These are phyloP conservation scores for Drosophila pachea DNA, from an alignment of 1,140 invertebrate species.

Conservation along the genomic window DNA sequence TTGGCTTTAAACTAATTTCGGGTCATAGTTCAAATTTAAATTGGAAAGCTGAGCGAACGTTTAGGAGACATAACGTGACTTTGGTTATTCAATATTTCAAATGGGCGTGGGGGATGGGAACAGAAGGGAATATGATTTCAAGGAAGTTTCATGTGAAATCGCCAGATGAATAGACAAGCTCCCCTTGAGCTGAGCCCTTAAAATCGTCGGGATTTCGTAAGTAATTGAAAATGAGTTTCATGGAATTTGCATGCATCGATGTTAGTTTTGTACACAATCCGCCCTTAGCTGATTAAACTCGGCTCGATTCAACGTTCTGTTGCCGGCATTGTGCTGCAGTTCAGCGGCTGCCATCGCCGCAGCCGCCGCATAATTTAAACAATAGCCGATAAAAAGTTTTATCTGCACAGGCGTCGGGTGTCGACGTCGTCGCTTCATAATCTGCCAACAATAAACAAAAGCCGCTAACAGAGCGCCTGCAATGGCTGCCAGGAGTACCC, in stretches of 20 bases:
- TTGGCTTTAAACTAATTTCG: not conserved
- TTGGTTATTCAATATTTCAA: too few relatives aligned
- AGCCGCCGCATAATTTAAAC: slow-evolving; percentile 35
- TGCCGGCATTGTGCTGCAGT: slow-evolving; percentile 45
- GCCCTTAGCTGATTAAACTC: slow-evolving; percentile 37
- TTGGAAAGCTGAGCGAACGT: not conserved
- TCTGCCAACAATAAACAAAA: slow-evolving; percentile 70
- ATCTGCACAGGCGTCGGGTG: slow-evolving; percentile 41
- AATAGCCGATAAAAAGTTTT: slow-evolving; percentile 64
- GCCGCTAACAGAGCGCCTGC: slow-evolving; percentile 27
- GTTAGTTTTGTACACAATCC: slow-evolving; percentile 21
- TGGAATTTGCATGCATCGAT: not conserved
- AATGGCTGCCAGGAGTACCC: slow-evolving; percentile 6
- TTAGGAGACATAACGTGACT: too few relatives aligned
- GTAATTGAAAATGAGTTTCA: slow-evolving; percentile 13
- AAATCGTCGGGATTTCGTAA: not conserved
- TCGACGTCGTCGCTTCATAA: slow-evolving; percentile 54
- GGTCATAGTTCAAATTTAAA: not conserved
- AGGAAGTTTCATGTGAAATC: too few relatives aligned
- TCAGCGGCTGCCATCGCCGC: too few relatives aligned
- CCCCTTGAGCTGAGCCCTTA: too few relatives aligned
- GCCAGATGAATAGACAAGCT: too few relatives aligned
- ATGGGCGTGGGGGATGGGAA: too few relatives aligned
- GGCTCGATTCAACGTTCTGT: slow-evolving; percentile 28
- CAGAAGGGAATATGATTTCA: too few relatives aligned